Conservation (phyloP, 1,140 invertebrate species). For the Luehdorfia chinensis region DNA sequence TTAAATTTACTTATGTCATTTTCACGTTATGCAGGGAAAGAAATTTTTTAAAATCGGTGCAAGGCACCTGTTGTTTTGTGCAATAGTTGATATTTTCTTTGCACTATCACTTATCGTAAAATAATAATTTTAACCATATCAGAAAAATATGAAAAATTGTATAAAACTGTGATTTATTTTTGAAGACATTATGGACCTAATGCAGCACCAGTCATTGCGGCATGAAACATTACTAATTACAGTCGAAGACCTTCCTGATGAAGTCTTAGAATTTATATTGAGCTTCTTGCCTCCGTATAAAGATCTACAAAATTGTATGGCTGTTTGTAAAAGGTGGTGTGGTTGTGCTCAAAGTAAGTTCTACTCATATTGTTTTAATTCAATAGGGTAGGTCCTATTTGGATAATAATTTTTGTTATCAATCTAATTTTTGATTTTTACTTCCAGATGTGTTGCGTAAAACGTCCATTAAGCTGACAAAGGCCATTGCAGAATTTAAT, state of each 20-base stretch:
- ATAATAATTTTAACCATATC: not conserved
- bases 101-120: too few relatives aligned
- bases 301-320: constrained; percentile 90
- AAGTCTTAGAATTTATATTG: constrained; percentile 95
- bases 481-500: constrained; percentile 82
- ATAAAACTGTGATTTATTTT: constrained; percentile 8
- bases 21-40: constrained; percentile 4
- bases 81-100: not conserved
- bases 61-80: constrained; percentile 1
- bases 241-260: constrained; percentile 89
- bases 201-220: constrained; percentile 41
- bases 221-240: constrained; percentile 56
- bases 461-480: constrained; percentile 81
- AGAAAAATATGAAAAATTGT: constrained; percentile 2
- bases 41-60: constrained; percentile 15
- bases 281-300: constrained; percentile 92
- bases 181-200: constrained; percentile 50
- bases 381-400: too few relatives aligned
- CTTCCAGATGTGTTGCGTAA: constrained; percentile 85
- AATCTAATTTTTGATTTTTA: too few relatives aligned
- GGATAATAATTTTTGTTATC: too few relatives aligned
- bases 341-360: constrained; percentile 88
- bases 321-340: constrained; percentile 92
- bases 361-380: not conserved
- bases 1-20: constrained; percentile 16